Evolutionary conservation across 64 coral and sea anemone genomes (phyloP), one percentile per base, ranked within the genome.

Genomic region (Montipora cactus): DNA sequence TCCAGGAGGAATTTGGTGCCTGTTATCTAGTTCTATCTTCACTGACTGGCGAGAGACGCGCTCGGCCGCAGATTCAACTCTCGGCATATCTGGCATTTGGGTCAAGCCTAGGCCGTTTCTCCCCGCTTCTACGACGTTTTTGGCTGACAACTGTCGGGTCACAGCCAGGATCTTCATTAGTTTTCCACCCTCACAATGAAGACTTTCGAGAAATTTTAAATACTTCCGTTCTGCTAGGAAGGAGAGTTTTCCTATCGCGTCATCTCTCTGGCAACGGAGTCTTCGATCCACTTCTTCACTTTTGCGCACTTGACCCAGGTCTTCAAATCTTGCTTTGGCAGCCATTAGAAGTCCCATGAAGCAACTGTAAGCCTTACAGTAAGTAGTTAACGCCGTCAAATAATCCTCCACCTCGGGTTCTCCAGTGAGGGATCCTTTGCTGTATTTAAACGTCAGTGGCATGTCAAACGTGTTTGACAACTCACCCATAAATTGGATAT

Each of bases 391-490:
- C 14, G 90, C 90, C 48, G 23, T 84, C 66, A 92, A 80, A 73
- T 57, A 92, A 77, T 92, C 90, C 49, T 12, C 78, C 37, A 92
- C 52, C 7, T 92, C 80, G 61, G 79, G 67, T 21, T 92, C 90
- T 74, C 84, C 55, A 8, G 79, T n/a, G n/a, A n/a, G n/a, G n/a
- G n/a, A n/a, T n/a, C n/a, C 77, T 61, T 49, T 69, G 9, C 78
- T 45, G 19, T 86, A 80, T 44, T 78, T 62, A 67, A 78, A 90
- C 46, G 88, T 44, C 37, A 90, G 22, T 8, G 88, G 88, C n/a
- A 44, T 67, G 16, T 90, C 88, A 47, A 80, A 79, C 25, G 76
- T 90, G 76, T 12, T 50, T 9, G 88, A 44, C 2, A 90, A 59
- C 8, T 90, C 88, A 16, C 74, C 73, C 45, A 90, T 16, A 51